Evolutionary conservation across 2,113 vertebrate species (phyloP).

Genomic region (Pseudois nayaur): DNA sequence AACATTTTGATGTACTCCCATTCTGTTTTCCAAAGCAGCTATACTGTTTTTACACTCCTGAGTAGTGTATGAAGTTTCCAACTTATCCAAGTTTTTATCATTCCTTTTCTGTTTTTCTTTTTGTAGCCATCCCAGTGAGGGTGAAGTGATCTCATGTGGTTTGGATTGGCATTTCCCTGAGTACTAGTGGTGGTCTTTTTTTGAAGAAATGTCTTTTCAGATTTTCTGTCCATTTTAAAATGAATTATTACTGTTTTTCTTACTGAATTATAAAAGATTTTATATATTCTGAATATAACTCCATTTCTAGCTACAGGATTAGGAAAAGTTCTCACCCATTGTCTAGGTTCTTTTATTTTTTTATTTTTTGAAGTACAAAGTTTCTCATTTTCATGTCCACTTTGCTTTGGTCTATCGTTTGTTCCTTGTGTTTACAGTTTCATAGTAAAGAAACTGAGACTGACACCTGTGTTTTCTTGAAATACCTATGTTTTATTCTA

Average conservation of each 20-base stretch:
- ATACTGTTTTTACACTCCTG: not conserved
- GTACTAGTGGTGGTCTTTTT: not conserved
- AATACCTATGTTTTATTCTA: not conserved
- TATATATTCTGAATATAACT: not conserved
- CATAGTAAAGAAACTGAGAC: not conserved
- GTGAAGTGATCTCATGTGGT: not conserved
- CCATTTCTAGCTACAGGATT: not conserved
- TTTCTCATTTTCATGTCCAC: not conserved
- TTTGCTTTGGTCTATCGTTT: not conserved
- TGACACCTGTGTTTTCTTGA: not conserved
- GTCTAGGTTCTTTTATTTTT: not conserved
- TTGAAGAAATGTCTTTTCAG: not conserved
- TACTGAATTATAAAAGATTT: not conserved
- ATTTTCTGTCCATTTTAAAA: not conserved
- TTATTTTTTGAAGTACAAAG: not conserved
- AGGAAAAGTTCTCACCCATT: not conserved
- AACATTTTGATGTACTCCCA: not conserved
- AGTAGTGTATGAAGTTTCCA: not conserved
- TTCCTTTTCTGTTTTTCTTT: not conserved
- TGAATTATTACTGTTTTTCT: not conserved
- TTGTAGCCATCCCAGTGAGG: not conserved
- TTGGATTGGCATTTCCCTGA: not conserved
- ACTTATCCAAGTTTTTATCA: not conserved
- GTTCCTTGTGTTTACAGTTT: not conserved
- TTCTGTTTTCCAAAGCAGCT: not conserved